Conservation (phyloP, 2,113 vertebrate species). For the Morone saxatilis region DNA sequence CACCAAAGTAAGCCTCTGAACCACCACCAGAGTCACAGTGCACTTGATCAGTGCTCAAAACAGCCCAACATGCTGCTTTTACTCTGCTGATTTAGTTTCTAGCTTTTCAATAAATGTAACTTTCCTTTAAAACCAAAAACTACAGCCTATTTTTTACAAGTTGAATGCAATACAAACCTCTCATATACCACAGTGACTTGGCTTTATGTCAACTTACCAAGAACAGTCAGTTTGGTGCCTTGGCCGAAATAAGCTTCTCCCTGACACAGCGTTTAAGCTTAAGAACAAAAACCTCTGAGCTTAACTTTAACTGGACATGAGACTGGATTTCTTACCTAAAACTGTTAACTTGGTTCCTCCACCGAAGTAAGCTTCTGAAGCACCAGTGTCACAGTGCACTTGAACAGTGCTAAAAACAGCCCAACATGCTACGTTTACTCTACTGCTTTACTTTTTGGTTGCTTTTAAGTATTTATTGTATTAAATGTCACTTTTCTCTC, state of each 20-base stretch:
- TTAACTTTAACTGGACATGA: not conserved
- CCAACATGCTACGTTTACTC: not conserved
- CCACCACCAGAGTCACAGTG: not conserved
- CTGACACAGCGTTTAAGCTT: not conserved
- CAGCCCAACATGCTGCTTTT: not conserved
- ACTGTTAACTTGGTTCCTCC: not conserved
- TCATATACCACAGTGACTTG: too few species aligned
- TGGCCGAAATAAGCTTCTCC: not conserved
- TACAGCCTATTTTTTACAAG: too few species aligned
- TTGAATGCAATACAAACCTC: too few species aligned
- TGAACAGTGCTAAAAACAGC: not conserved
- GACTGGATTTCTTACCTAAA: not conserved
- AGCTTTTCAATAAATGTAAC: too few species aligned
- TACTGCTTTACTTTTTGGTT: not conserved
- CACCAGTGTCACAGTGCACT: conserved; percentile 12
- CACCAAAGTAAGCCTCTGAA: conserved; percentile 76
- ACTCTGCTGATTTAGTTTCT: too few species aligned
- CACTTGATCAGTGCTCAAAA: not conserved
- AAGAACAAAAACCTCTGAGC: not conserved
- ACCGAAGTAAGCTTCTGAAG: not conserved
- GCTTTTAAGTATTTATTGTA: not conserved
- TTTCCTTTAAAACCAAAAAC: too few species aligned
- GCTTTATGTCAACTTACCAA: not conserved
- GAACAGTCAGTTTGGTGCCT: not conserved
- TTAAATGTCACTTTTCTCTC: too few species aligned